phyloP scores from a whole-genome alignment of 2,888 invertebrate species.

The Callyntrura guangdongensis region DNA sequence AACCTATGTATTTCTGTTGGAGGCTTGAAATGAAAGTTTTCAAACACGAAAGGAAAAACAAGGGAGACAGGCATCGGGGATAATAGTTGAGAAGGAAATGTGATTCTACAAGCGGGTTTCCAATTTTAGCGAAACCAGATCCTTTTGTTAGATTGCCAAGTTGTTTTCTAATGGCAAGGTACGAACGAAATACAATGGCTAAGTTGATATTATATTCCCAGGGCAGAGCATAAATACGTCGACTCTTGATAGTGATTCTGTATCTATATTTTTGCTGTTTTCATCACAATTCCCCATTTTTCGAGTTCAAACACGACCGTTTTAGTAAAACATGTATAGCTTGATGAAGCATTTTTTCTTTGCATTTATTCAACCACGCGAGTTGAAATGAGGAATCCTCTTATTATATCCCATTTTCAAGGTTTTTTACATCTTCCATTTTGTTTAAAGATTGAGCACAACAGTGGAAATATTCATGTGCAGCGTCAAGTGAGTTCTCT shows the following conservation, averaged over 20 bases:
- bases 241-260: neutral
- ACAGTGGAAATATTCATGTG: conserved; percentile 24
- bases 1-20: too few relatives aligned
- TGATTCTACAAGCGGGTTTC: too few relatives aligned
- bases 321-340: neutral
- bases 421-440: conserved; percentile 8
- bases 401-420: conserved; percentile 2
- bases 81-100: too few relatives aligned
- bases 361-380: conserved; percentile 5
- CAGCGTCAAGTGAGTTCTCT: conserved; percentile 1
- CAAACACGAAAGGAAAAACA: too few relatives aligned
- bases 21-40: too few relatives aligned
- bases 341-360: conserved; percentile 31
- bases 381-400: neutral
- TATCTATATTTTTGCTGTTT: neutral
- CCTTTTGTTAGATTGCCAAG: too few relatives aligned
- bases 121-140: too few relatives aligned
- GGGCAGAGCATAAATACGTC: neutral
- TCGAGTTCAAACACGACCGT: neutral
- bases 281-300: neutral
- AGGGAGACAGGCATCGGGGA: too few relatives aligned
- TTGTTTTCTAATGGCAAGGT: too few relatives aligned
- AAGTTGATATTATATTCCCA: neutral
- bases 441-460: conserved; percentile 11
- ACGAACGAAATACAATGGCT: neutral